Evolutionary conservation across 2,113 vertebrate species (phyloP).

Genomic region (Noctilio leporinus): DNA sequence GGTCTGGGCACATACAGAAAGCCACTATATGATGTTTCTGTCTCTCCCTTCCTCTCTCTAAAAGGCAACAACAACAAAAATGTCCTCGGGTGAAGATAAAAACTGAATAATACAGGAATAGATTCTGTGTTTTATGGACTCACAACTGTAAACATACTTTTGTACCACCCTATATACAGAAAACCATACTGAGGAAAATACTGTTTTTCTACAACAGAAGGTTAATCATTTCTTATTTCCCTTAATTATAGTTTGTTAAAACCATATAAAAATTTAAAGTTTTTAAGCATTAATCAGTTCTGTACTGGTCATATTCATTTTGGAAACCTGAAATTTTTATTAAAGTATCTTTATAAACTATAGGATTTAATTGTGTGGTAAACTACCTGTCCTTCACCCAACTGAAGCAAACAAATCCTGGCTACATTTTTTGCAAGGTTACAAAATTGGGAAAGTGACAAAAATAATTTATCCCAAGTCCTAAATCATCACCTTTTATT

Average conservation of each 20-base stretch:
- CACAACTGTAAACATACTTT: not conserved
- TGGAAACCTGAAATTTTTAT: constrained; percentile 12
- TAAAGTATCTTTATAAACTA: not conserved
- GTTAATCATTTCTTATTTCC: not conserved
- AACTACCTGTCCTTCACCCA: not conserved
- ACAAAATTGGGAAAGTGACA: constrained; percentile 7
- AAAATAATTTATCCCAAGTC: not conserved
- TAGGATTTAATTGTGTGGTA: not conserved
- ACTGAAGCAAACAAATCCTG: not conserved
- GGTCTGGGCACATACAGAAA: too few relatives aligned
- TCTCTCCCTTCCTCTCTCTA: too few relatives aligned
- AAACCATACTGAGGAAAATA: not conserved
- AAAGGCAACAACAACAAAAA: too few relatives aligned
- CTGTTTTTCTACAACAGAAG: not conserved
- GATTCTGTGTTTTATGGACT: not conserved
- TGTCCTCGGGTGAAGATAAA: too few relatives aligned
- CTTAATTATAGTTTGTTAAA: not conserved
- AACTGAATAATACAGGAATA: not conserved
- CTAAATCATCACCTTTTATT: not conserved
- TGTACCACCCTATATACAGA: not conserved
- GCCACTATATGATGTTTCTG: too few relatives aligned
- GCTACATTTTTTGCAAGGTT: not conserved
- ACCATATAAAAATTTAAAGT: not conserved
- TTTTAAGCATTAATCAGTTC: not conserved
- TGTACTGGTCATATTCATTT: constrained; percentile 1